A percentile compares a stretch with the other conserved stretches of the same genome.
Evolutionary conservation across 2,797 vertebrate genomes (phyloP).

Genomic region (Lophotriccus pileatus): DNA sequence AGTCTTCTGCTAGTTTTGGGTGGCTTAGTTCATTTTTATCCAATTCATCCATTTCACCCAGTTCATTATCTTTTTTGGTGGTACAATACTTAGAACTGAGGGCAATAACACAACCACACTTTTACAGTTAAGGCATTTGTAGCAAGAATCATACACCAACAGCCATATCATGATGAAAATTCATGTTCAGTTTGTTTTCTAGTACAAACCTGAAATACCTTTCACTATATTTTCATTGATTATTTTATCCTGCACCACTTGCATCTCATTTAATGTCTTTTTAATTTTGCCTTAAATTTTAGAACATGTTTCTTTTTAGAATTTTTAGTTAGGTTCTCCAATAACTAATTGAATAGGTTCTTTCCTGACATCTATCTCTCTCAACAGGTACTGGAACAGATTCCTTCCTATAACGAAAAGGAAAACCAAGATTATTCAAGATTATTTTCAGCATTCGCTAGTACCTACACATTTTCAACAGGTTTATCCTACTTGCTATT

Average conservation of each 20-base stretch:
- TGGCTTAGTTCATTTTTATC: not conserved
- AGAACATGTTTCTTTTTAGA: not conserved
- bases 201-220: not conserved
- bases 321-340: not conserved
- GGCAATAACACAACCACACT: not conserved
- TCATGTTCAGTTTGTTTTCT: not conserved
- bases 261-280: not conserved
- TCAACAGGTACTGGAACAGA: not conserved
- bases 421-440: not conserved
- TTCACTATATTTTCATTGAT: not conserved
- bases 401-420: not conserved
- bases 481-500: not conserved
- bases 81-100: not conserved
- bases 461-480: not conserved
- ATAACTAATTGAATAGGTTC: not conserved
- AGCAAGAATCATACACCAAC: not conserved
- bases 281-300: not conserved
- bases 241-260: not conserved
- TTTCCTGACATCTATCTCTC: not conserved
- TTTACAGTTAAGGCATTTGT: not conserved
- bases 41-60: not conserved
- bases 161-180: not conserved
- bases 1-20: not conserved
- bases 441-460: not conserved
- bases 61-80: not conserved